Percentiles rank a stretch among this genome's conserved stretches.
Evolutionary conservation across 1,140 invertebrate species (phyloP).

Genomic region (Homalodisca vitripennis): DNA sequence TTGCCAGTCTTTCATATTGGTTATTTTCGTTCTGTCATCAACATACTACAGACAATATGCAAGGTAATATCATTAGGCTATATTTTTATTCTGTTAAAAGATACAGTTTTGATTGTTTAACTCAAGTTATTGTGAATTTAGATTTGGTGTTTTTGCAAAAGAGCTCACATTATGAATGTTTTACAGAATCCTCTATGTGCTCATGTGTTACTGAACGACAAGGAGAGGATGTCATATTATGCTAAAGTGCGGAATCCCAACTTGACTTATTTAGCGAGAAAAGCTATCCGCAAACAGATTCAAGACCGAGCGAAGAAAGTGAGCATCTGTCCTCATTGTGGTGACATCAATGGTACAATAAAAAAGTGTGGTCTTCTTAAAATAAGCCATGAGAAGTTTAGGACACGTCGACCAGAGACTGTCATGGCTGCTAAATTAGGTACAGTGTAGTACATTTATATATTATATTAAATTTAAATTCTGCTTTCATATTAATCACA

Average conservation of each 20-base stretch:
- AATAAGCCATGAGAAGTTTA: conserved; percentile 89
- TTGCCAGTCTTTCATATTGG: conserved; percentile 97
- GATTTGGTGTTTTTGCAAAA: too few relatives aligned
- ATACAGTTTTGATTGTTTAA: too few relatives aligned
- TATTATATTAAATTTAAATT: too few relatives aligned
- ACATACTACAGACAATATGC: conserved; percentile 94
- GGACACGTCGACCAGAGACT: conserved; percentile 70
- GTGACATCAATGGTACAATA: conserved; percentile 77
- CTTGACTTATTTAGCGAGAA: conserved; percentile 79
- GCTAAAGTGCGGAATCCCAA: conserved; percentile 74
- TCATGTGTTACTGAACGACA: conserved; percentile 65
- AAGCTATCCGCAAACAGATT: conserved; percentile 76
- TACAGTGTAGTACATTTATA: too few relatives aligned
- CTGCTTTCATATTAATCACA: too few relatives aligned
- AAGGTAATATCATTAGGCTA: too few relatives aligned
- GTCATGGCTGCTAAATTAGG: conserved; percentile 59
- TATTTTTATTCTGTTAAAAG: too few relatives aligned
- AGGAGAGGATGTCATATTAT: conserved; percentile 62
- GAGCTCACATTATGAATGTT: too few relatives aligned
- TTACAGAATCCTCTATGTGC: conserved; percentile 64
- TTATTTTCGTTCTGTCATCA: conserved; percentile 90
- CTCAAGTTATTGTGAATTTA: too few relatives aligned
- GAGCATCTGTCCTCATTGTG: conserved; percentile 73
- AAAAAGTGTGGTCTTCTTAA: conserved; percentile 88
- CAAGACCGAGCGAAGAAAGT: conserved; percentile 77